These are phyloP conservation scores for Lepidocyrtoides sp. DNA, from an alignment of 2,888 invertebrate genomes.

Conservation along the genomic window DNA sequence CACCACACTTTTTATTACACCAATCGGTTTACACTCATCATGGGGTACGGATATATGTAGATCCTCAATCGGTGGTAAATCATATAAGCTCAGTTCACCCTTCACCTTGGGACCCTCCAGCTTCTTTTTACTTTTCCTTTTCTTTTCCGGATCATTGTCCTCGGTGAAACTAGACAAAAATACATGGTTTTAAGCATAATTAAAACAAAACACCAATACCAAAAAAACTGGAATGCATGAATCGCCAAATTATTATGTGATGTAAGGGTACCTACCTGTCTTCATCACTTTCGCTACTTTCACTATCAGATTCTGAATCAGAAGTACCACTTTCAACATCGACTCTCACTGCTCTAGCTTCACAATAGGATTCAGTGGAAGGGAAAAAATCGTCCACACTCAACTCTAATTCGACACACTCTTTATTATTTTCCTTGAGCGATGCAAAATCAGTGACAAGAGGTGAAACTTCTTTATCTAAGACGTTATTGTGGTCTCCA, in stretches of 20 bases:
- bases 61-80: conserved; percentile 94
- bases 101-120: conserved; percentile 86
- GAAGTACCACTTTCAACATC: conserved; percentile 70
- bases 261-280: conserved; percentile 55
- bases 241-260: too few relatives aligned
- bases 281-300: neutral
- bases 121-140: neutral
- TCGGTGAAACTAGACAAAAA: too few relatives aligned
- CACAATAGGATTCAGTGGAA: conserved; percentile 6
- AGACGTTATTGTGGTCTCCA: too few relatives aligned
- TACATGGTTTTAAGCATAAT: too few relatives aligned
- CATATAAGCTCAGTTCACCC: conserved; percentile 90
- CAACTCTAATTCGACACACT: neutral
- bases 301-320: conserved; percentile 77
- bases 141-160: neutral
- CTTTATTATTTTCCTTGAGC: neutral
- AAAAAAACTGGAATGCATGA: too few relatives aligned
- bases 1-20: conserved; percentile 91
- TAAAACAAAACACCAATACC: too few relatives aligned
- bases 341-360: conserved; percentile 32
- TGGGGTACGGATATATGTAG: conserved; percentile 93
- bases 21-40: conserved; percentile 92
- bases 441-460: conserved; percentile 33
- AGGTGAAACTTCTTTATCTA: neutral
- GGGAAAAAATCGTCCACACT: conserved; percentile 40